A percentile compares a stretch with the other conserved stretches of the same genome.
Evolutionary conservation across 2,113 vertebrate genomes (phyloP).

Genomic region (Cottus gobio): DNA sequence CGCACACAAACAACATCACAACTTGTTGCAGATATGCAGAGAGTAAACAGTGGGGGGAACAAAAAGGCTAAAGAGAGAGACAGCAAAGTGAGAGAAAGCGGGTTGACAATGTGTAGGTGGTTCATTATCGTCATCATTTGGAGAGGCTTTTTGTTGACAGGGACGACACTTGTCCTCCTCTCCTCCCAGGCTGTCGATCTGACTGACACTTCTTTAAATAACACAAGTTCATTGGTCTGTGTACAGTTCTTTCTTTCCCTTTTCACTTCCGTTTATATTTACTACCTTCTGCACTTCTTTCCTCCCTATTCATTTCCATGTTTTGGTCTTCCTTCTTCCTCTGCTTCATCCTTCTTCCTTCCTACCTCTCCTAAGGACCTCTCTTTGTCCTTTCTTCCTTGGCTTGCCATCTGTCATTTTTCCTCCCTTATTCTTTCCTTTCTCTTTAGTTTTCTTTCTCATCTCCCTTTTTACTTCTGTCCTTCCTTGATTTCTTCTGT

Average conservation of each 20-base stretch:
- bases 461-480: neutral
- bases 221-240: constrained; percentile 41
- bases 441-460: no score
- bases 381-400: neutral
- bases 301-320: neutral
- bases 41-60: constrained; percentile 32
- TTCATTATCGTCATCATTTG: constrained; percentile 73
- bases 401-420: neutral
- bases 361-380: neutral
- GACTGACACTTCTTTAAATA: constrained; percentile 74
- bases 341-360: neutral
- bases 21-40: constrained; percentile 32
- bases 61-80: constrained; percentile 54
- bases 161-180: constrained; percentile 68
- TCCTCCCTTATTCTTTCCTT: neutral
- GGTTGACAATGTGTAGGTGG: constrained; percentile 76
- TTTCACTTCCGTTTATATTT: neutral
- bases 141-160: constrained; percentile 76
- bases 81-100: constrained; percentile 49
- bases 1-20: constrained; percentile 22
- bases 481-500: neutral
- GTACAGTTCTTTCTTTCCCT: neutral
- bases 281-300: neutral
- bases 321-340: neutral
- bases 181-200: constrained; percentile 65